These are phyloP conservation scores for Yponomeuta cagnagella DNA, from an alignment of 2,888 invertebrate genomes.

Conservation along the genomic window DNA sequence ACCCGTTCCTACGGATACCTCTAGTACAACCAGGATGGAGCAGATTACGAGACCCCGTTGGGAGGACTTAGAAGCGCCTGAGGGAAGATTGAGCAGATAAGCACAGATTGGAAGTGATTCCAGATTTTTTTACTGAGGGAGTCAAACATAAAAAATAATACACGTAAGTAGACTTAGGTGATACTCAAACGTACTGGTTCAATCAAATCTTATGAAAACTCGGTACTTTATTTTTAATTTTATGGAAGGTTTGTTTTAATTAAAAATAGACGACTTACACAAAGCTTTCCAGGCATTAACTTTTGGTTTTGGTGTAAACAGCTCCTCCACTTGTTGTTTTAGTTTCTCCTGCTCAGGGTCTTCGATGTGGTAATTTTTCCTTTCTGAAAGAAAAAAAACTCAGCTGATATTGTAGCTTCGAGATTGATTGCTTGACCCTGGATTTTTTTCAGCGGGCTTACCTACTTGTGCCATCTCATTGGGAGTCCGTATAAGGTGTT, in stretches of 20 bases:
- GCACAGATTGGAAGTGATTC: too few species aligned
- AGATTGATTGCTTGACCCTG: too few species aligned
- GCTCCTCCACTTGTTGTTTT: constrained; percentile 18
- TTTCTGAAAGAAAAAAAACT: constrained; percentile 6
- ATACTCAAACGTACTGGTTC: too few species aligned
- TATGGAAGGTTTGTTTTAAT: too few species aligned
- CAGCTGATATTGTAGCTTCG: too few species aligned
- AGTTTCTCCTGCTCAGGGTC: constrained; percentile 27
- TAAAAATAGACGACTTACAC: constrained; percentile 26
- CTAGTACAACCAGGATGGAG: constrained; percentile 25
- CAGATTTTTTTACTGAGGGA: too few species aligned
- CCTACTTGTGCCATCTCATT: background rate
- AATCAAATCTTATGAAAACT: too few species aligned
- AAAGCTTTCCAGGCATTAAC: constrained; percentile 29
- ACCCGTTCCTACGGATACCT: constrained; percentile 35
- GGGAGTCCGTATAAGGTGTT: constrained; percentile 7
- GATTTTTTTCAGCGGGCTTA: background rate
- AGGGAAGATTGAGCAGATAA: constrained; percentile 16
- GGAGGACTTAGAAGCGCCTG: constrained; percentile 50
- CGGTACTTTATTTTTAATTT: too few species aligned
- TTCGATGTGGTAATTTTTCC: constrained; percentile 19
- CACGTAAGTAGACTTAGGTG: too few species aligned
- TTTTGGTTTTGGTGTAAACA: constrained; percentile 18
- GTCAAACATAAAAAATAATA: too few species aligned
- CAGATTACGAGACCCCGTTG: constrained; percentile 33